Evolutionary conservation across 2,113 vertebrate genomes (phyloP).

Genomic region (Furnarius figulus): DNA sequence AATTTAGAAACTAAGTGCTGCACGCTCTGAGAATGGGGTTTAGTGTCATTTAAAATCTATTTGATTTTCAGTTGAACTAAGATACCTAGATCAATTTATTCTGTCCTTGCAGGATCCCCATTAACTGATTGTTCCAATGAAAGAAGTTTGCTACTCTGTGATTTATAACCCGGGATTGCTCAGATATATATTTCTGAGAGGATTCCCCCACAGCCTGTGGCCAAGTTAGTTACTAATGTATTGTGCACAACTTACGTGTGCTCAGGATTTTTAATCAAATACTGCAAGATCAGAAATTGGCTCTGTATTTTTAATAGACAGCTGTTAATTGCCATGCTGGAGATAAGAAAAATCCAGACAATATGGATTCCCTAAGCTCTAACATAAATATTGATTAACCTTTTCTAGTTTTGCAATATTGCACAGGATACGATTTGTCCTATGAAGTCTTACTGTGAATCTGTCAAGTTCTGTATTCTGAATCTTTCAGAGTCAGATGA

Average conservation of each 20-base stretch:
- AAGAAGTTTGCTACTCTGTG: background rate
- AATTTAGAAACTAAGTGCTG: background rate
- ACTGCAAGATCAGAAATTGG: background rate
- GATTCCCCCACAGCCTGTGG: background rate
- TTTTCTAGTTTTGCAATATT: background rate
- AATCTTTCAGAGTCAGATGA: background rate
- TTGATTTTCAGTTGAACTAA: background rate
- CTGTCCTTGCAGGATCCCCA: background rate
- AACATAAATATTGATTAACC: background rate
- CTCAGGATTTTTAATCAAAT: background rate
- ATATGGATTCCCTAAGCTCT: background rate
- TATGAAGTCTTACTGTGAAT: background rate
- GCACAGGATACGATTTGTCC: background rate
- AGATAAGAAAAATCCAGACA: background rate
- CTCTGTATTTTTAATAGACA: background rate
- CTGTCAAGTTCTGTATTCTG: background rate
- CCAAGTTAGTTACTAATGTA: background rate
- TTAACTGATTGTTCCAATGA: background rate
- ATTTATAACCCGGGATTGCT: background rate
- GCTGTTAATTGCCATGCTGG: slow-evolving; percentile 8
- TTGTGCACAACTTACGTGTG: background rate
- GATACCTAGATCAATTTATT: background rate
- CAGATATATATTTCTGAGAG: background rate
- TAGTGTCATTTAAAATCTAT: background rate
- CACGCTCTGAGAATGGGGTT: background rate